Evolutionary conservation across 2,113 vertebrate genomes (phyloP), one percentile per base, ranked within the genome.

Genomic region (Oceanites oceanicus): DNA sequence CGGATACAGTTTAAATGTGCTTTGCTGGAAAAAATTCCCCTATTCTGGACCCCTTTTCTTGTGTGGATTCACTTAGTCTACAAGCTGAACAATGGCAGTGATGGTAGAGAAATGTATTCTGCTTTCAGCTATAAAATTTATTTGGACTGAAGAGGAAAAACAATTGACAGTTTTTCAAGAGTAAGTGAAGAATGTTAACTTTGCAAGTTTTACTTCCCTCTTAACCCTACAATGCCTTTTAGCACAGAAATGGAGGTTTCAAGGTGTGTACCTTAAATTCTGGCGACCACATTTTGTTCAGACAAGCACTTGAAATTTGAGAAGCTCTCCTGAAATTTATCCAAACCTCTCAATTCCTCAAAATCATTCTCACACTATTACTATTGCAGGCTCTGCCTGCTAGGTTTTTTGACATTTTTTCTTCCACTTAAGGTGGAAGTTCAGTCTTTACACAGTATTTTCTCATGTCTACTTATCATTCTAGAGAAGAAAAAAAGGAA

Each of bases 11-110:
- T 67, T 85, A 70, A 92, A 50, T 91, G 42, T 79, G 42, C 29
- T 94, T 80, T 90, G 11, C 50, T 62, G 70, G 52, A 85, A 74
- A 62, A 88, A 63, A 36, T 10, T 38, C 23, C 47, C 6, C 22
- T 66, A 15, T 80, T 86, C 59, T 72, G 67, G 71, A 68, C 30
- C 23, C 34, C 22, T 76, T 80, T 72, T 61, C 61, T 88, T 90
- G 29, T 59, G 50, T 75, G 68, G 58, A 95, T 94, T 96, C 95
- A 88, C 73, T 97, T 89, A 94, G 66, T 56, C 45, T 90, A n/a
- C 52, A 76, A 47, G 26, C 67, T 80, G 56, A 92, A 88, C 9
- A 91, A 75, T 72, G 38, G 32, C 82, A 79, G 15, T 49, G 34
- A 65, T 30, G 62, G 62, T 63, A 90, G 59, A 90, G 59, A 93